Base-by-base conservation (phyloP, 2,888 invertebrate genomes). In the Pseudococcus longispinus region DNA sequence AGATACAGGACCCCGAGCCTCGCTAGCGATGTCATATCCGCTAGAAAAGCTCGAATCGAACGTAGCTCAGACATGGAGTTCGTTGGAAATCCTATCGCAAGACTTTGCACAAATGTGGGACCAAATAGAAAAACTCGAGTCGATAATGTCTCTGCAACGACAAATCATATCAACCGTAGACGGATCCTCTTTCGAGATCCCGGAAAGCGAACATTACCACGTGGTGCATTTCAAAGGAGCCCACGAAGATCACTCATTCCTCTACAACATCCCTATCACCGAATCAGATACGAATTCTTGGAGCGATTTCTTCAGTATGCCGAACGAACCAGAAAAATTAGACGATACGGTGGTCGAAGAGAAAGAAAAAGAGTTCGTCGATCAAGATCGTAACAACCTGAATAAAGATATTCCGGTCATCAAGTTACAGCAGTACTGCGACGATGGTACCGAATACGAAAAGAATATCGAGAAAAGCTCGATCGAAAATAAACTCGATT, bases 61-160 rank as follows among this genome's bases (percentile, higher is more conserved):
- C 91, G 92, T 97, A 83, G 95, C 96, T 90, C 97, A 96, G 90
- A 97, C 97, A 23, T 97, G 97, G 97, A 93, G 97, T 88, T 97
- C 97, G 2, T 92, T 97, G 87, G 97, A 97, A 90, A 92, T 97
- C 85, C 93, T 97, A 46, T 96, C 96, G 60, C 96, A 96, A 90
- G 97, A 97, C 90, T 97, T 97, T 90, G 95, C 97, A 85, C 95
- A 96, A 90, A 97, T 97, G 95, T 97, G 97, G 97, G 96, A 96
- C 90, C 93, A 97, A 77, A 92, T 97, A 88, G 97, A 97, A 90
- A 96, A 97, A 91, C 92, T 97, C 42, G 97, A 97, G 90, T 94
- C 95, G 29, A 93, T 97, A 88, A 93, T 97, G 3, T 77, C 51
- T 11, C 77, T 86, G 5, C 86, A 86, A 32, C 29, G 86, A 13